phyloP scores from a whole-genome alignment of 2,113 vertebrate genomes.

The Amphiprion ocellaris region DNA sequence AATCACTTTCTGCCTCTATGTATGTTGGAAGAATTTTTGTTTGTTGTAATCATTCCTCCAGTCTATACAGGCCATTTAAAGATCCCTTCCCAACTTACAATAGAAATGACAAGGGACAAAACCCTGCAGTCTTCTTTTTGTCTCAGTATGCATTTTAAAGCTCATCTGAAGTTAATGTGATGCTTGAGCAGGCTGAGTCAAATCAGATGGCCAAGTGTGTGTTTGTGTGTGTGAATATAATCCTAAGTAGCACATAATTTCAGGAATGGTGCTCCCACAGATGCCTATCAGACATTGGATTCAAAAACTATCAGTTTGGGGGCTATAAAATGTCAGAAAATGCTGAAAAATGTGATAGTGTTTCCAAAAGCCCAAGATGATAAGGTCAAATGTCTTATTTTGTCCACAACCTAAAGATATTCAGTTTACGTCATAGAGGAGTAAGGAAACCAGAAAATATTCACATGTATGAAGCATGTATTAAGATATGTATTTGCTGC shows the following conservation, averaged over 20 bases:
- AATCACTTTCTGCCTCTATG: too few species aligned
- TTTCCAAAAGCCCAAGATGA: too few species aligned
- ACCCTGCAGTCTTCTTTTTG: neutral
- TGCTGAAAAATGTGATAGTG: too few species aligned
- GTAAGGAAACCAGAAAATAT: too few species aligned
- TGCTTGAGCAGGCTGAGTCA: conserved; percentile 4
- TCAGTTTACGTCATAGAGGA: too few species aligned
- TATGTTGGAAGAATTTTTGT: neutral
- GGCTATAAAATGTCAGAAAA: too few species aligned
- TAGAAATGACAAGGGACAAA: neutral
- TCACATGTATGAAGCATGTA: neutral
- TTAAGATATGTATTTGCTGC: neutral
- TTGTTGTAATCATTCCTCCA: neutral
- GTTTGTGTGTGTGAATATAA: neutral
- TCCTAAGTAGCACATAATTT: conserved; percentile 12
- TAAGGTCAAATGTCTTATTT: too few species aligned
- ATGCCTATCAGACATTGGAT: neutral
- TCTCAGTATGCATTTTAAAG: neutral
- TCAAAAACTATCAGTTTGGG: too few species aligned
- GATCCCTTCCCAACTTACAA: neutral
- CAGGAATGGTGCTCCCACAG: neutral
- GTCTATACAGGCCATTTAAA: neutral
- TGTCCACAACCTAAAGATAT: too few species aligned
- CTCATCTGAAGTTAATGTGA: conserved; percentile 21
- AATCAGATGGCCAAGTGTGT: neutral